A percentile compares a stretch with the other conserved stretches of the same genome.
Evolutionary conservation across 2,888 invertebrate species (phyloP).

Genomic region (Acanthococcus lagerstroemiae): DNA sequence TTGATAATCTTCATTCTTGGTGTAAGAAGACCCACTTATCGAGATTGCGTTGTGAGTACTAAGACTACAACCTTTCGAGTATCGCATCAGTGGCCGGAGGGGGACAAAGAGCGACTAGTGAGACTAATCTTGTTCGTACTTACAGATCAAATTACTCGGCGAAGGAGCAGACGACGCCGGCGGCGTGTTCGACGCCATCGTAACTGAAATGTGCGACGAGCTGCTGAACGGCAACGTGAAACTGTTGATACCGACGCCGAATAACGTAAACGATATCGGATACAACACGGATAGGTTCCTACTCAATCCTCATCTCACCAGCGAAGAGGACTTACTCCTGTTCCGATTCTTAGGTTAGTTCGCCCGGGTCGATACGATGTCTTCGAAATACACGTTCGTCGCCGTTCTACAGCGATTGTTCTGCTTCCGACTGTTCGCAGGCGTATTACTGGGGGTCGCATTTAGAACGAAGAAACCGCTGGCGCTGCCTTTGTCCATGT

Average conservation of each 20-base stretch:
- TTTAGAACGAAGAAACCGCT: constrained; percentile 56
- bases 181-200: constrained; percentile 59
- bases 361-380: background rate
- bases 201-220: constrained; percentile 58
- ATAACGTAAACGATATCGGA: constrained; percentile 51
- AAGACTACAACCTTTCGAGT: too few species aligned
- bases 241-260: constrained; percentile 52
- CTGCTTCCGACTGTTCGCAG: too few species aligned
- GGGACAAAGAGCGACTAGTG: too few species aligned
- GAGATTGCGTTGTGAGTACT: too few species aligned
- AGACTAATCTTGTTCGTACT: constrained; percentile 3
- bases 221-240: constrained; percentile 50
- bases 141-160: constrained; percentile 50
- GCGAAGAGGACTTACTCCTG: constrained; percentile 47
- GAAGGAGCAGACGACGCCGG: constrained; percentile 61
- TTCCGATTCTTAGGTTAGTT: constrained; percentile 51
- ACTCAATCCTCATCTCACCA: constrained; percentile 50
- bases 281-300: constrained; percentile 53
- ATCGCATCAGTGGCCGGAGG: too few species aligned
- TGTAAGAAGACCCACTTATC: too few species aligned
- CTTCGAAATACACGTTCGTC: too few species aligned
- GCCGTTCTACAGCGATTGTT: too few species aligned
- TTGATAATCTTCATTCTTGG: too few species aligned
- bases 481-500: constrained; percentile 52
- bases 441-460: constrained; percentile 54